Evolutionary conservation across 1,140 invertebrate genomes (phyloP).

Genomic region (Anoplophora glabripennis): DNA sequence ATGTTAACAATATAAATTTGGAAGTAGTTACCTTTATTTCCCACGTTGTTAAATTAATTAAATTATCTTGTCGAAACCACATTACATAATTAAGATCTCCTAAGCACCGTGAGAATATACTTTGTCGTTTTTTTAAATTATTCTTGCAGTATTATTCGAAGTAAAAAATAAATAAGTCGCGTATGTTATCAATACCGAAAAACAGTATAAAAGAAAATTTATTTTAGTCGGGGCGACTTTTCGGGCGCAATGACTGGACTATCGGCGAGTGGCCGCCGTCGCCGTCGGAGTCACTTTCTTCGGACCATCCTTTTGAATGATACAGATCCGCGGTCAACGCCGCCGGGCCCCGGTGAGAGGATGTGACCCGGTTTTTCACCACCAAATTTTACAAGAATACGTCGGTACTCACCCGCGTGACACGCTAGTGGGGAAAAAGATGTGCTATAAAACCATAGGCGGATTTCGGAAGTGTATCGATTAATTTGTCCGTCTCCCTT

Average conservation of each 20-base stretch:
- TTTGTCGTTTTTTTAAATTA: no score
- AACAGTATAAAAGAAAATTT: no score
- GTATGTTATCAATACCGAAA: no score
- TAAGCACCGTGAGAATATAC: no score
- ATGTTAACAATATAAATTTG: no score
- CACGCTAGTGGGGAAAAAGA: slow-evolving; percentile 24
- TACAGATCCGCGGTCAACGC: slow-evolving; percentile 12
- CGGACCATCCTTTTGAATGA: slow-evolving; percentile 7
- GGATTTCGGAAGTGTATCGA: slow-evolving; percentile 23
- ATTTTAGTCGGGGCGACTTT: no score
- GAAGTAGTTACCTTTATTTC: no score
- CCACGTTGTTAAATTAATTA: no score
- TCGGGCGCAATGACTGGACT: neutral
- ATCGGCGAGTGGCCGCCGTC: neutral
- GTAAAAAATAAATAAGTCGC: no score
- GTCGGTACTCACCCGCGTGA: slow-evolving; percentile 14
- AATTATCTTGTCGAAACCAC: no score
- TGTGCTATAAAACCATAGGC: slow-evolving; percentile 34
- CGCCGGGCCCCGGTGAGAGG: slow-evolving; percentile 32
- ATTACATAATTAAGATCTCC: no score
- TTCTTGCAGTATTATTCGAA: no score
- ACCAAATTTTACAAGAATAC: slow-evolving; percentile 27
- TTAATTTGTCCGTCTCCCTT: slow-evolving; percentile 24
- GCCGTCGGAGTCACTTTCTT: slow-evolving; percentile 2
- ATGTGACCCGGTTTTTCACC: slow-evolving; percentile 42